phyloP scores from a whole-genome alignment of 2,113 vertebrate genomes.

The Pterocles gutturalis region DNA sequence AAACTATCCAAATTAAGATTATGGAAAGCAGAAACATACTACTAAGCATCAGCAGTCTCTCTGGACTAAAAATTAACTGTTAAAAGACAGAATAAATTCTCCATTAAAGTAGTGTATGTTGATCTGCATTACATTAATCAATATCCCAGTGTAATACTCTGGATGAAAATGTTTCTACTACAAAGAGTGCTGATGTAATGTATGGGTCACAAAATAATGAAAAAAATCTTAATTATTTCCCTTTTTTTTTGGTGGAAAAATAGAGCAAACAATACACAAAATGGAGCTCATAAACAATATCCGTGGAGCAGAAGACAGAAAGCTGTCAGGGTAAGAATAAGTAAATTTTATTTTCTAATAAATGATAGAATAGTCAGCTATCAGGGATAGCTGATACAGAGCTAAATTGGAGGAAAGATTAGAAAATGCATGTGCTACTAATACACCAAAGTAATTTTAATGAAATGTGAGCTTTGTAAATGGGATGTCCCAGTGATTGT shows the following conservation, averaged over 20 bases:
- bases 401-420: not conserved
- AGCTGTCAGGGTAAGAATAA: not conserved
- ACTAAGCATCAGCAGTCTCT: not conserved
- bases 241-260: not conserved
- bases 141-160: not conserved
- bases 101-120: not conserved
- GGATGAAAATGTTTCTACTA: not conserved
- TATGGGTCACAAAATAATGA: not conserved
- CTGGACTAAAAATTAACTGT: not conserved
- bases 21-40: not conserved
- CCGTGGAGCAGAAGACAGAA: not conserved
- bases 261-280: not conserved
- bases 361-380: not conserved
- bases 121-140: not conserved
- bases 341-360: not conserved
- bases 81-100: not conserved
- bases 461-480: conserved; percentile 3
- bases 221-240: not conserved
- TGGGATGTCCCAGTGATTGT: not conserved
- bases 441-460: conserved; percentile 13
- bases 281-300: not conserved
- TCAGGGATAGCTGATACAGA: not conserved
- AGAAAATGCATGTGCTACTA: not conserved
- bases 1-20: not conserved
- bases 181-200: not conserved